Base-by-base conservation (phyloP, 2,113 vertebrate genomes). In the Nanger granti region DNA sequence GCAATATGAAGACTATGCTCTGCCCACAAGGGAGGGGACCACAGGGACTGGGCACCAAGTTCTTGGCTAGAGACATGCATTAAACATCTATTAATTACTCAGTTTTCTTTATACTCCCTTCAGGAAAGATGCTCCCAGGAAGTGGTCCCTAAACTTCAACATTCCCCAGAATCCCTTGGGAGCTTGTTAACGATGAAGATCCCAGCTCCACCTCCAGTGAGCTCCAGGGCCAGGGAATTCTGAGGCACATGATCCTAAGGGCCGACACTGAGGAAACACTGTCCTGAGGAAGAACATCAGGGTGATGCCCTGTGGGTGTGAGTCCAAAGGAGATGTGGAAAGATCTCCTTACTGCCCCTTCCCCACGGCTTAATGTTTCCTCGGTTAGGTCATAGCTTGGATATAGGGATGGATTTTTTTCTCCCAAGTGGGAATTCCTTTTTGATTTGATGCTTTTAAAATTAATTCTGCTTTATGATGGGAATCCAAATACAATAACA, bases 171-270 rank as follows among this genome's bases (percentile, higher is more conserved):
- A 90, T 62, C 49, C 47, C 28, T 57, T 59, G 92, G 90, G 97
- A 96, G 15, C 86, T 97, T 91, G 28, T 96, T 97, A 95, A 59
- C 49, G 29, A 49, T 47, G 44, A 49, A 69, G 11, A 34, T 84
- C 26, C 10, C 49, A 76, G 62, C 18, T 84, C 20, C 31, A 62
- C 26, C 44, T 73, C 29, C 44, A 22, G 17, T 92, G 64, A 91
- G n/a, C 4, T 85, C 4, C 52, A 22, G 44, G 5, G 15, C 28
- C 60, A 87, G 10, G 26, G 11, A 76, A 76, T 76, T 76, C 73
- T 44, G 73, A 44, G 37, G 37, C 6, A 76, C 9, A 37, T 26
- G 20, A 24, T 66, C 83, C 52, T 87, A 11, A 82, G 26, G 20
- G 20, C 6, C n/a, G 2, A 86, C 64, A 47, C 20, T 52, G 52